Evolutionary conservation across 2,113 vertebrate species (phyloP).

Genomic region (Labrus mixtus): DNA sequence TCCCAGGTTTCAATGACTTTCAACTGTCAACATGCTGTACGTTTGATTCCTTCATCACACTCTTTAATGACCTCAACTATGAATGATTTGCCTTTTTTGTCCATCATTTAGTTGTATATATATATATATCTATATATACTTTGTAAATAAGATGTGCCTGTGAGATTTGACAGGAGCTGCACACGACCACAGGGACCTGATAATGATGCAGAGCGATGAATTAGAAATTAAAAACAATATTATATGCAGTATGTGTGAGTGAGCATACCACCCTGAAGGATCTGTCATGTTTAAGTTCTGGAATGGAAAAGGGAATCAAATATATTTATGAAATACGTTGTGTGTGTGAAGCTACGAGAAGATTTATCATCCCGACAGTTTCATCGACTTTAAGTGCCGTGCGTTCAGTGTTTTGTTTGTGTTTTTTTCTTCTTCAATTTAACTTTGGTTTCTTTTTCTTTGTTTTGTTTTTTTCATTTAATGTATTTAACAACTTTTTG

Average conservation of each 20-base stretch:
- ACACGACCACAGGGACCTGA: neutral
- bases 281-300: neutral
- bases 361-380: neutral
- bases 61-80: constrained; percentile 12
- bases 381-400: neutral
- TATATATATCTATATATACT: neutral
- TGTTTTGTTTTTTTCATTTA: neutral
- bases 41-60: neutral
- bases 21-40: rapidly evolving
- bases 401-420: neutral
- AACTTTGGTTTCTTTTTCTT: neutral
- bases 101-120: neutral
- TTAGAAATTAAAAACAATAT: neutral
- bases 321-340: neutral
- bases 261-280: neutral
- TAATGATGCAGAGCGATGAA: neutral
- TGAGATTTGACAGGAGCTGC: constrained; percentile 31
- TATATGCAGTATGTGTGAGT: neutral
- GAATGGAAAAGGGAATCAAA: constrained; percentile 1
- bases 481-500: neutral
- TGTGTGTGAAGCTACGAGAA: constrained; percentile 29
- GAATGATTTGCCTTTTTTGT: neutral
- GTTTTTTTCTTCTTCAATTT: neutral
- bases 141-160: constrained; percentile 20
- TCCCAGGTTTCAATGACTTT: neutral